Conservation (phyloP, 1,140 invertebrate species). For the Littorina saxatilis region DNA sequence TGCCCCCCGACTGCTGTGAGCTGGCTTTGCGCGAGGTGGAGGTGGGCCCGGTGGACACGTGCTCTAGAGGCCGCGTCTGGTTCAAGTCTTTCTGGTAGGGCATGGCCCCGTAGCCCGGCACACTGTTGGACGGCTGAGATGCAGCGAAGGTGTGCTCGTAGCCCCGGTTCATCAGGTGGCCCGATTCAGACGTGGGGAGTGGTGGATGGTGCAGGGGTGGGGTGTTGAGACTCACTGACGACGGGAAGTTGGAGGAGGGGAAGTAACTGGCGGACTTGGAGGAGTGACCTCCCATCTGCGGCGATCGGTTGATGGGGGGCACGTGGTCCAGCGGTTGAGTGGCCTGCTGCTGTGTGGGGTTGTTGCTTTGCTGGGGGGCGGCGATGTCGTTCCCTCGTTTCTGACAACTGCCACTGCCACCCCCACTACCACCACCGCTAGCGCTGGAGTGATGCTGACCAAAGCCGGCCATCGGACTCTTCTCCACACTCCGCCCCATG, state of each 20-base stretch:
- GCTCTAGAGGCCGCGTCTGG: constrained; percentile 35
- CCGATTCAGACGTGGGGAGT: constrained; percentile 19
- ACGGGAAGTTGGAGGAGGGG: constrained; percentile 27
- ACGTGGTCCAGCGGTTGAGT: constrained; percentile 34
- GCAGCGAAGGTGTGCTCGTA: constrained; percentile 8
- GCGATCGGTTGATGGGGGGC: constrained; percentile 25
- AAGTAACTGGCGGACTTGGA: constrained; percentile 21
- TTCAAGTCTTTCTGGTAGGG: constrained; percentile 39
- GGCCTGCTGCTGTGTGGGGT: constrained; percentile 9
- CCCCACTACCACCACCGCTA: constrained; percentile 12
- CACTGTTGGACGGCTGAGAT: constrained; percentile 27
- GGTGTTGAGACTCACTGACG: constrained; percentile 36
- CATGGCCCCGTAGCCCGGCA: constrained; percentile 30
- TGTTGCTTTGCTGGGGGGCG: constrained; percentile 13
- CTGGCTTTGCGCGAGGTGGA: constrained; percentile 26
- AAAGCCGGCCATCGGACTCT: constrained; percentile 30
- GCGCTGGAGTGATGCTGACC: constrained; percentile 20
- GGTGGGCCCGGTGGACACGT: constrained; percentile 24
- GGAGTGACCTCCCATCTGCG: constrained; percentile 22
- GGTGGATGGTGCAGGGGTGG: constrained; percentile 46
- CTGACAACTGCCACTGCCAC: constrained; percentile 24
- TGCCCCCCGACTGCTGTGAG: constrained; percentile 35
- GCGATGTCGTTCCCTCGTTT: constrained; percentile 27
- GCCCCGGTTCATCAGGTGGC: constrained; percentile 8
- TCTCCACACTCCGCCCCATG: not conserved